Evolutionary conservation across 2,113 vertebrate genomes (phyloP), one percentile per base, ranked within the genome.

Genomic region (Bufo gargarizans): DNA sequence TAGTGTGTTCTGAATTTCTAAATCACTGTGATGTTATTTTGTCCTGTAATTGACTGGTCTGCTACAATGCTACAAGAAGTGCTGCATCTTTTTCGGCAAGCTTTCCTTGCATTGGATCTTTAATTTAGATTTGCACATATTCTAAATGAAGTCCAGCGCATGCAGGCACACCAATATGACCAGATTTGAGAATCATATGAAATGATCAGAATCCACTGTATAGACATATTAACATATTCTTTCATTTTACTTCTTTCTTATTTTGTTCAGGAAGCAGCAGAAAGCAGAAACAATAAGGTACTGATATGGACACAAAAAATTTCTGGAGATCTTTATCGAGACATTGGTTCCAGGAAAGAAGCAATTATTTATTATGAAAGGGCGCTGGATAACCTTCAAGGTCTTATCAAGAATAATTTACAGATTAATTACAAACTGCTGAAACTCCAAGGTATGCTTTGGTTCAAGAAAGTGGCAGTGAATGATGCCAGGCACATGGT

Each of bases 351-450:
- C 8, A 67, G 83, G 53, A 59, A 78, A 74, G 45, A 87, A 59
- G 87, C 89, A 53, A 50, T 84, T 78, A 85, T 10, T 53, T 85
- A 89, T 77, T 89, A 74, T 84, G 50, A 84, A 58, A 90, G 87
- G 19, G 89, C 89, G 17, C 58, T 86, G 81, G 20, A 69, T 79
- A 86, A 53, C 58, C 56, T 82, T 81, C 16, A 81, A 53, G 0
- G 69, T 33, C 49, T 86, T 45, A 13, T 8, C 45, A 4, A 58
- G 3, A 53, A 56, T 56, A 47, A 81, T 59, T 33, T 49, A 67
- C 8, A 86, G 76, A 69, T 55, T 45, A 17, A 80, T 80, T 22
- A 16, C 61, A 65, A 56, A 9, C 61, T 80, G 45, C 61, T 69
- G n/a, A 61, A 43, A 45, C 77, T 87, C 49, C 53, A 53, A 55